Evolutionary conservation across 2,113 vertebrate species (phyloP), one percentile per base, ranked within the genome.

Genomic region (Columbina picui): DNA sequence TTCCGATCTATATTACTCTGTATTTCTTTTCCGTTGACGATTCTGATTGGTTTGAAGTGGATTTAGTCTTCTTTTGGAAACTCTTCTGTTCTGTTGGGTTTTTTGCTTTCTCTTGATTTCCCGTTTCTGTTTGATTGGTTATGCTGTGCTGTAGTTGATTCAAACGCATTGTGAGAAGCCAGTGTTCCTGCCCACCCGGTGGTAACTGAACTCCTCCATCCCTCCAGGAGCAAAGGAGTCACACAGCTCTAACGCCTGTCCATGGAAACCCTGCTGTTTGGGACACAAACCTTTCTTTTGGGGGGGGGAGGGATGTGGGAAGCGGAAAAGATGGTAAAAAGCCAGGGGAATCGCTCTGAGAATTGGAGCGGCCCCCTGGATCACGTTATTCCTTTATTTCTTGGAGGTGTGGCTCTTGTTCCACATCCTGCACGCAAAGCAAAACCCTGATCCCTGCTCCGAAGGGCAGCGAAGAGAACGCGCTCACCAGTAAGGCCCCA

Each of bases 151-250:
- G 97, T 98, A 97, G 91, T 98, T 95, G 55, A 95, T 95, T 95
- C 96, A 97, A 97, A 95, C 65, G 97, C 98, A 98, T 98, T 98
- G 97, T 97, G 98, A 97, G 96, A 97, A 98, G 98, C 98, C 98
- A 98, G 98, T 98, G 98, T 98, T 98, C 98, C 98, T 98, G 98
- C 98, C 97, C 85, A 89, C 95, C 91, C 74, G 89, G 88, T 95
- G 93, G 93, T 95, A 83, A 95, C 88, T 86, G 82, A 97, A 73
- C 89, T 82, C 92, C 94, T 94, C 93, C 61, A 94, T 89, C 91
- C 94, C 94, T 83, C 39, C 84, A 95, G 94, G 68, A 71, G 96
- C 83, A 94, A 95, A 87, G 90, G 97, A 96, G 96, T 96, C 97
- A 97, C 97, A 93, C 98, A 98, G 97, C 97, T 97, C 90, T 97